These are phyloP conservation scores for Euclidia mi DNA, from an alignment of 2,888 invertebrate genomes.

Conservation along the genomic window DNA sequence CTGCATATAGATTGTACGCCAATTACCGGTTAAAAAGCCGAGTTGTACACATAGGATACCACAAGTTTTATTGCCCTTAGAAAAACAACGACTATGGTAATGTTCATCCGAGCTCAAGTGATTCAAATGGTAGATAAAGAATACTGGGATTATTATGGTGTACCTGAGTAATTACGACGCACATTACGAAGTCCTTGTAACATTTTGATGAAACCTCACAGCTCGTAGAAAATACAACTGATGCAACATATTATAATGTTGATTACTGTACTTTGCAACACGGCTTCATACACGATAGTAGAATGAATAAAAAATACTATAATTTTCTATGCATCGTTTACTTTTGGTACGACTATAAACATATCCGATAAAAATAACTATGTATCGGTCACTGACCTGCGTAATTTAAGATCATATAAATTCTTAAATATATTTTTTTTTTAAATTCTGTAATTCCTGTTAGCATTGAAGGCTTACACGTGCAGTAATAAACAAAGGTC, in stretches of 20 bases:
- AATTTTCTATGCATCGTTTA: constrained; percentile 28
- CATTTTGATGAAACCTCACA: constrained; percentile 67
- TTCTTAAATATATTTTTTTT: constrained; percentile 10
- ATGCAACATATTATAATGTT: constrained; percentile 55
- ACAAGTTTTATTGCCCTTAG: constrained; percentile 4
- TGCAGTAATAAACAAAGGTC: neutral
- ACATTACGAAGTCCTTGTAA: constrained; percentile 74
- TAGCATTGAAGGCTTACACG: constrained; percentile 4
- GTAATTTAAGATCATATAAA: constrained; percentile 4
- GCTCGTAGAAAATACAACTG: constrained; percentile 56
- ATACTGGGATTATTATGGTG: constrained; percentile 61
- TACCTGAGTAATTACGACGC: constrained; percentile 64
- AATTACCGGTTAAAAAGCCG: no score
- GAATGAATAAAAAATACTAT: constrained; percentile 29
- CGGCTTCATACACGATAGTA: constrained; percentile 24
- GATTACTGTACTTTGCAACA: constrained; percentile 49
- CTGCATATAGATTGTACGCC: no score
- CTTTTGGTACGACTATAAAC: constrained; percentile 18
- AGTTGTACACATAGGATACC: neutral
- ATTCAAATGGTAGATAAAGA: constrained; percentile 55
- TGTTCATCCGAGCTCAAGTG: constrained; percentile 45
- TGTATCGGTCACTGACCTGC: constrained; percentile 19
- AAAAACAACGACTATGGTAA: constrained; percentile 30
- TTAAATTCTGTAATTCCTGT: constrained; percentile 9
- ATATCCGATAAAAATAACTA: constrained; percentile 13